Percentiles rank a stretch among this genome's conserved stretches.
Evolutionary conservation across 2,113 vertebrate species (phyloP).

Genomic region (Tragulus kanchil): DNA sequence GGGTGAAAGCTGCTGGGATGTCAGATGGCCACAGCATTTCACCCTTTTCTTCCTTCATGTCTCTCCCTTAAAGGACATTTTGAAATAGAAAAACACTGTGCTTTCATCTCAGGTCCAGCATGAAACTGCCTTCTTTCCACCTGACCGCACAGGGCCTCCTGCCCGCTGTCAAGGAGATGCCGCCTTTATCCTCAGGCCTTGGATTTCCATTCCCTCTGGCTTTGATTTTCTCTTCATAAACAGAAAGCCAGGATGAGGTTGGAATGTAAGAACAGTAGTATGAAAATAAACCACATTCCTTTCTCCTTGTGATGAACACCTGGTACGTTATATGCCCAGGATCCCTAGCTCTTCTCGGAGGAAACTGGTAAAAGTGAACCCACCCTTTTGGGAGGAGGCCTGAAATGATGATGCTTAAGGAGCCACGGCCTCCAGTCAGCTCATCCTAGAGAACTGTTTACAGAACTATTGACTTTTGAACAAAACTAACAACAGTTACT

Average conservation of each 20-base stretch:
- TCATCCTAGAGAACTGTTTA: background rate
- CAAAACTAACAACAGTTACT: background rate
- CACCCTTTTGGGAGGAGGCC: background rate
- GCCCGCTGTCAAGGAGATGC: constrained; percentile 40
- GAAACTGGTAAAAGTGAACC: background rate
- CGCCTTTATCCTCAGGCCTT: constrained; percentile 25
- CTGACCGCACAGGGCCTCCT: constrained; percentile 59
- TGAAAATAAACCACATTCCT: constrained; percentile 23
- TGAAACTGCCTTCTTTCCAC: constrained; percentile 56
- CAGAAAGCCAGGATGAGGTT: background rate
- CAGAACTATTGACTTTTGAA: background rate
- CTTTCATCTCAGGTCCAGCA: background rate
- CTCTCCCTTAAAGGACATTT: constrained; percentile 25
- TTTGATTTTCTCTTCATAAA: constrained; percentile 37
- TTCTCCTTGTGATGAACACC: background rate
- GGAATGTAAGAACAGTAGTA: background rate
- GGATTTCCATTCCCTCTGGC: background rate
- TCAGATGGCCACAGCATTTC: background rate
- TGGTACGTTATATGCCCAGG: background rate
- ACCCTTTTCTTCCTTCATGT: background rate
- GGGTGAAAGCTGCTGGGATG: background rate
- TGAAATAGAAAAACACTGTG: background rate
- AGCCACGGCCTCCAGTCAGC: background rate
- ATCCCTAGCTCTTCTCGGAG: background rate
- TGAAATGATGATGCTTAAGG: background rate